Evolutionary conservation across 2,888 invertebrate genomes (phyloP).

Genomic region (Xestia ashworthii): DNA sequence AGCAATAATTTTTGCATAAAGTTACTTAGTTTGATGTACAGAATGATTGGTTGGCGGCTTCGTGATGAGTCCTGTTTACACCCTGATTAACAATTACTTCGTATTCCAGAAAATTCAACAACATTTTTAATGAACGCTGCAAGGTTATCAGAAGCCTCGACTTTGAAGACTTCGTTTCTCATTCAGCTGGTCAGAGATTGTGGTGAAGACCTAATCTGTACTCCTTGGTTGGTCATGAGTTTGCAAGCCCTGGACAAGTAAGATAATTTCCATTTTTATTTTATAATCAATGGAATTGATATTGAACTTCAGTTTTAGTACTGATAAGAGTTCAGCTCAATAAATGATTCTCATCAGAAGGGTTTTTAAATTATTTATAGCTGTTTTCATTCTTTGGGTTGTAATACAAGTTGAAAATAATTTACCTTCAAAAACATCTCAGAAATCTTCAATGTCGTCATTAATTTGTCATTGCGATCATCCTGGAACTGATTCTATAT

Average conservation of each 20-base stretch:
- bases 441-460: background rate
- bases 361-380: background rate
- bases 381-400: background rate
- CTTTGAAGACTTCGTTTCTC: conserved; percentile 75
- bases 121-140: conserved; percentile 72
- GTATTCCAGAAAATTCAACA: conserved; percentile 71
- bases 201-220: conserved; percentile 87
- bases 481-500: background rate
- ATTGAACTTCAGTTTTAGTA: background rate
- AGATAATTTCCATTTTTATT: conserved; percentile 40
- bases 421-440: background rate
- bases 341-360: background rate
- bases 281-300: background rate
- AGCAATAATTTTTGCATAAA: too few species aligned
- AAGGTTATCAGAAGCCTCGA: conserved; percentile 80
- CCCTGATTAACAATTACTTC: background rate
- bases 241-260: conserved; percentile 79
- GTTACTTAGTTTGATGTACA: too few species aligned
- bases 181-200: conserved; percentile 88
- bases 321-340: background rate
- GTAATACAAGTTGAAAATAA: background rate
- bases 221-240: conserved; percentile 84
- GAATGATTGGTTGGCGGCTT: too few species aligned
- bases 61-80: too few species aligned
- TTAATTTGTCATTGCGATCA: background rate